phyloP scores from a whole-genome alignment of 2,113 vertebrate genomes.

The Amblyornis subalaris region DNA sequence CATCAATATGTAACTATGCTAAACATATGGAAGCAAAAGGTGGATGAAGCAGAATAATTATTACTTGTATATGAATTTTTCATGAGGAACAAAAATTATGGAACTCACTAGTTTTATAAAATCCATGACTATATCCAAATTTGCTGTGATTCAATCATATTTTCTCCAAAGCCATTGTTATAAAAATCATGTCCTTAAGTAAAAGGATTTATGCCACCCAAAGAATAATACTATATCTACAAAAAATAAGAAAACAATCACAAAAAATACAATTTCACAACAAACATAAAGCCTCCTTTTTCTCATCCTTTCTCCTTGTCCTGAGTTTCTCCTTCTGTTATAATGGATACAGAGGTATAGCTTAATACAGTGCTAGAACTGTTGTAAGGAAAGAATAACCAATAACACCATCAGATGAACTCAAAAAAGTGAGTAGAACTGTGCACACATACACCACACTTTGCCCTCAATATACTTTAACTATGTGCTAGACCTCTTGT shows the following conservation, averaged over 20 bases:
- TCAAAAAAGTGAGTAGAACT: background rate
- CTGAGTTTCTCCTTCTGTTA: background rate
- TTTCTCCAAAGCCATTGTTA: background rate
- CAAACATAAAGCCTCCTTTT: background rate
- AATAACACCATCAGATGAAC: background rate
- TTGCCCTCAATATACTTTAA: background rate
- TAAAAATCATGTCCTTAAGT: background rate
- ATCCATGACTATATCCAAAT: background rate
- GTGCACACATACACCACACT: background rate
- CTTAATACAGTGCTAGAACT: background rate
- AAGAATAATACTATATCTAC: background rate
- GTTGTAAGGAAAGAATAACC: background rate
- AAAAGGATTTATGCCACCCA: background rate
- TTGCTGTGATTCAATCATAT: background rate
- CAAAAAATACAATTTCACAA: background rate
- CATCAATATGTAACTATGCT: background rate
- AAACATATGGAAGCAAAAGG: background rate
- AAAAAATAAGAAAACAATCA: background rate
- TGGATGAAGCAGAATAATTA: constrained; percentile 8
- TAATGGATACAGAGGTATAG: background rate
- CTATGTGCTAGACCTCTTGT: background rate
- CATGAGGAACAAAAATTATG: background rate
- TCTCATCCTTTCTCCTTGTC: background rate
- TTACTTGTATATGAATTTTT: background rate
- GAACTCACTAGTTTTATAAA: background rate